These are phyloP conservation scores for Arion vulgaris DNA, from an alignment of 1,140 invertebrate genomes.

Conservation along the genomic window DNA sequence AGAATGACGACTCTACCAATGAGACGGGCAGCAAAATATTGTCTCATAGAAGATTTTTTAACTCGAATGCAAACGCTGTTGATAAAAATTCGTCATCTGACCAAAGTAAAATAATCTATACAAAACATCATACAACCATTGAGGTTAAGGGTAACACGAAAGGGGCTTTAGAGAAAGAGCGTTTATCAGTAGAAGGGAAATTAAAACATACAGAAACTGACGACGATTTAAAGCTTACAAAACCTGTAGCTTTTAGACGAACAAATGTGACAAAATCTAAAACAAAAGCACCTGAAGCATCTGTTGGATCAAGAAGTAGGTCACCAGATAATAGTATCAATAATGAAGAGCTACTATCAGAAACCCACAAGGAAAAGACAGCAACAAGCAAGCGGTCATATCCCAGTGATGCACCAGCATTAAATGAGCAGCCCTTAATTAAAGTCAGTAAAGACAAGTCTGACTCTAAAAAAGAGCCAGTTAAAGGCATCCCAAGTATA, in stretches of 20 bases:
- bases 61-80: background rate
- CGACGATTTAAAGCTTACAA: background rate
- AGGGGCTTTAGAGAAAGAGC: background rate
- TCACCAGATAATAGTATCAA: background rate
- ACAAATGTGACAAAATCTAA: background rate
- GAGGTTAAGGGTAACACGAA: background rate
- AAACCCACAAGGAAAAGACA: background rate
- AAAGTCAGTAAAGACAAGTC: background rate
- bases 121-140: background rate
- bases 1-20: background rate
- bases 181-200: background rate
- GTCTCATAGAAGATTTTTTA: background rate
- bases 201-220: background rate
- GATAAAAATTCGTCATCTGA: constrained; percentile 15
- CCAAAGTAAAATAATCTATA: background rate
- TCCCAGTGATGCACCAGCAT: background rate
- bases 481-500: constrained; percentile 48
- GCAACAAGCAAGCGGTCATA: background rate
- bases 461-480: constrained; percentile 21
- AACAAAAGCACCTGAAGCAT: background rate
- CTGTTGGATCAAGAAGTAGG: background rate
- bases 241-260: background rate
- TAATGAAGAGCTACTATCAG: background rate
- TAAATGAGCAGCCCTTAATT: background rate
- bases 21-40: constrained; percentile 3